These are phyloP conservation scores for Julus scandinavius DNA, from an alignment of 2,888 invertebrate genomes.

Conservation along the genomic window DNA sequence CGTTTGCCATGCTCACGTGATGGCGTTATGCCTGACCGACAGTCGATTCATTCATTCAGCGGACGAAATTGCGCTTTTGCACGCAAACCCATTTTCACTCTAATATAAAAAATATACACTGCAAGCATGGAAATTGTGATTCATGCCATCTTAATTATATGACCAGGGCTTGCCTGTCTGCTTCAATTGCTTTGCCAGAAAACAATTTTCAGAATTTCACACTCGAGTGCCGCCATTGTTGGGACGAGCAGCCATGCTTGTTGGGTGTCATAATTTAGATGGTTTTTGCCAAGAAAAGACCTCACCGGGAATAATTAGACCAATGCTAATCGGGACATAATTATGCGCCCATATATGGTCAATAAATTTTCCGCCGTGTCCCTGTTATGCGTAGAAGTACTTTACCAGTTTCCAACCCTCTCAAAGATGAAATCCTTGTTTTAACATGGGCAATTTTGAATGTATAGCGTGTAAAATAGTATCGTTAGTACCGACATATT, in stretches of 20 bases:
- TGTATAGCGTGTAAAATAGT: too few species aligned
- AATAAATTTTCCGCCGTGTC: not conserved
- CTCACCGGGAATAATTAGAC: not conserved
- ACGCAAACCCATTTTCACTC: not conserved
- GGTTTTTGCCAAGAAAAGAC: not conserved
- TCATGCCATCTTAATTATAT: constrained; percentile 27
- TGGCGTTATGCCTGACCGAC: not conserved
- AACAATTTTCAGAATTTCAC: constrained; percentile 24
- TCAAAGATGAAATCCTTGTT: too few species aligned
- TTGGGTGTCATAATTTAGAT: not conserved
- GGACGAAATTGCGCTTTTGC: not conserved
- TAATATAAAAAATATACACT: not conserved
- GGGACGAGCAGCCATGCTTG: not conserved
- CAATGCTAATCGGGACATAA: not conserved
- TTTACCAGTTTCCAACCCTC: too few species aligned
- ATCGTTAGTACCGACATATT: too few species aligned
- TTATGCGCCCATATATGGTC: not conserved
- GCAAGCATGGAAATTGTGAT: not conserved
- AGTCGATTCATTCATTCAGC: not conserved
- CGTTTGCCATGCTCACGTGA: constrained; percentile 10
- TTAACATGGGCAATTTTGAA: too few species aligned
- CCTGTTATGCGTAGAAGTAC: too few species aligned
- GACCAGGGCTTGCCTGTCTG: not conserved
- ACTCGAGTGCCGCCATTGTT: not conserved
- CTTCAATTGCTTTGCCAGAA: not conserved